Evolutionary conservation across 2,888 invertebrate genomes (phyloP), one percentile per base, ranked within the genome.

Genomic region (Gasteruption jaculator): DNA sequence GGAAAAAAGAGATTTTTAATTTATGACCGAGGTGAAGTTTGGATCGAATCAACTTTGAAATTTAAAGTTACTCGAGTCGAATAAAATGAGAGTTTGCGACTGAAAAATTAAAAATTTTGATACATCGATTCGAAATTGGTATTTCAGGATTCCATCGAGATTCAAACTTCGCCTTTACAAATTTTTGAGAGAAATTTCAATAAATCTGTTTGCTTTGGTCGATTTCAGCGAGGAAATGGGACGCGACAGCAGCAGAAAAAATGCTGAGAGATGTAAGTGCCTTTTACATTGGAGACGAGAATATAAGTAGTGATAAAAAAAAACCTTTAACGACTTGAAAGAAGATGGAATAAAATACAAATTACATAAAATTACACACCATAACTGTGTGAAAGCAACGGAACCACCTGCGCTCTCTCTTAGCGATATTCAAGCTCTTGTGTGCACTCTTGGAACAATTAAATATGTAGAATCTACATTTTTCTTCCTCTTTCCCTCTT

Each of bases 211-310:
- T 45, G 19, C 29, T 24, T 21, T 39, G 43, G 52, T 45, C 55
- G 49, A 56, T 81, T 79, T 45, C 74, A 91, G 93, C 93, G 3
- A 77, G 93, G 62, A 86, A 85, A 71, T 93, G 90, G 83, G 84
- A 92, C 63, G 64, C 84, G 1, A 83, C 80, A 37, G 90, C 87
- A n/a, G 89, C 93, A 0, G 93, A 93, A 69, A 87, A 88, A 73
- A 93, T 93, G 93, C 73, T 93, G 2, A 75, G 90, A 74, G 84
- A 86, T 61, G 92, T 92, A 74, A 81, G 83, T 78, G 54, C 14
- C 25, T 30, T n/a, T 34, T 12, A 16, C 21, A 22, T 8, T n/a
- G n/a, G 32, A 16, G 25, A 21, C 33, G 12, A 20, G 26, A 18
- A 16, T 27, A 32, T n/a, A n/a, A n/a, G 1, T 21, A 15, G 30